A percentile compares a stretch with the other conserved stretches of the same genome.
phyloP scores from a whole-genome alignment of 2,888 invertebrate species.

The Drosophila meridiana region DNA sequence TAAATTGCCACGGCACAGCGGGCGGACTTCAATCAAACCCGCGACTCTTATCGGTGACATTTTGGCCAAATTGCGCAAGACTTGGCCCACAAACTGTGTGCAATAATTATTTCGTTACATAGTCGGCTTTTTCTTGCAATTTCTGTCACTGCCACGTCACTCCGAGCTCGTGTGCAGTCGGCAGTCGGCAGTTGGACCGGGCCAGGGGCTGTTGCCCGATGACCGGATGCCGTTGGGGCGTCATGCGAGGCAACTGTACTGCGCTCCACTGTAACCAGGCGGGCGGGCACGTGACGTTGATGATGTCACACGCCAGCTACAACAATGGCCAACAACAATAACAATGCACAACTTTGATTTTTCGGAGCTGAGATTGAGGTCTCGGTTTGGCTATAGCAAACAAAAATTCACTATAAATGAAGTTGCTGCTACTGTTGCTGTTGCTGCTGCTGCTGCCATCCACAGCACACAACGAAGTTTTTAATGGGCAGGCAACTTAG shows the following conservation, averaged over 20 bases:
- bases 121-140: conserved; percentile 51
- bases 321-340: conserved; percentile 9
- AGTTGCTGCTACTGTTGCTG: conserved; percentile 47
- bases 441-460: conserved; percentile 26
- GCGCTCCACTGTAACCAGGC: conserved; percentile 8
- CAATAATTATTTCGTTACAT: conserved; percentile 64
- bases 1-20: conserved; percentile 4
- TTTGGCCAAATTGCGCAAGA: conserved; percentile 35
- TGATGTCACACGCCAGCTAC: conserved; percentile 55
- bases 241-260: conserved; percentile 52
- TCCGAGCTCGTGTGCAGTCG: conserved; percentile 28
- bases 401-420: conserved; percentile 63
- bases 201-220: background rate
- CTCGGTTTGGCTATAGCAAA: conserved; percentile 6
- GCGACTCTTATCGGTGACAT: conserved; percentile 30
- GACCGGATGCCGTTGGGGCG: conserved; percentile 8
- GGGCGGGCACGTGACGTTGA: conserved; percentile 56
- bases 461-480: conserved; percentile 53
- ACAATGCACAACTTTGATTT: conserved; percentile 50
- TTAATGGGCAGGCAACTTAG: conserved; percentile 54
- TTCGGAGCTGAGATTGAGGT: conserved; percentile 1
- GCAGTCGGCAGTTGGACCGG: conserved; percentile 7
- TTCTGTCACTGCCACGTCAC: conserved; percentile 63
- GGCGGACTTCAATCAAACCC: conserved; percentile 41
- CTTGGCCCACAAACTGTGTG: conserved; percentile 46